Conservation (phyloP, 2,888 invertebrate species). For the Meteorus colon region DNA sequence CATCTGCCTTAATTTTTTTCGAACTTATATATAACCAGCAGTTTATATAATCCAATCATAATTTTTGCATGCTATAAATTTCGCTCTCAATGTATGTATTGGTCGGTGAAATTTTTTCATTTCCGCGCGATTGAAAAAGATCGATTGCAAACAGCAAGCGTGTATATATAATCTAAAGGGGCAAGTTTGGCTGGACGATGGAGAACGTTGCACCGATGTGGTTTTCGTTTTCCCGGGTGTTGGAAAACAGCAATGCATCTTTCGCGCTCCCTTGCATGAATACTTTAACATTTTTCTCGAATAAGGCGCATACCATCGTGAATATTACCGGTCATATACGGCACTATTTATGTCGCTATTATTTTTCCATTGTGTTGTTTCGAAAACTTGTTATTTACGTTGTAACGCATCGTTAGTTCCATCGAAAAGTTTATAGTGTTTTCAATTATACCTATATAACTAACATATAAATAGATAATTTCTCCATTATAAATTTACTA, state of each 20-base stretch:
- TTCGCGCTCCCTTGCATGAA: not conserved
- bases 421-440: not conserved
- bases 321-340: not conserved
- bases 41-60: not conserved
- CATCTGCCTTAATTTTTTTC: not conserved
- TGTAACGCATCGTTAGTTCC: not conserved
- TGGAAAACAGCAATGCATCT: constrained; percentile 32
- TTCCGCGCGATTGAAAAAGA: constrained; percentile 4
- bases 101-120: not conserved
- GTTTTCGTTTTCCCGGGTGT: constrained; percentile 3
- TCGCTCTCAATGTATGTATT: not conserved
- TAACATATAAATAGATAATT: no score
- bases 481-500: not conserved
- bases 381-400: not conserved
- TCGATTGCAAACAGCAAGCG: not conserved
- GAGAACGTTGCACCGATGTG: not conserved
- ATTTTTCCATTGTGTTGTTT: not conserved
- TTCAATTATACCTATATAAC: not conserved
- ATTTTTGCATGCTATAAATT: not conserved
- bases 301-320: not conserved
- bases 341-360: not conserved
- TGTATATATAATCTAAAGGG: not conserved
- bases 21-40: no score
- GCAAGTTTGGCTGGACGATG: constrained; percentile 16
- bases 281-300: not conserved